Conservation (phyloP, 2,888 invertebrate genomes). For the Agelastica alni region DNA sequence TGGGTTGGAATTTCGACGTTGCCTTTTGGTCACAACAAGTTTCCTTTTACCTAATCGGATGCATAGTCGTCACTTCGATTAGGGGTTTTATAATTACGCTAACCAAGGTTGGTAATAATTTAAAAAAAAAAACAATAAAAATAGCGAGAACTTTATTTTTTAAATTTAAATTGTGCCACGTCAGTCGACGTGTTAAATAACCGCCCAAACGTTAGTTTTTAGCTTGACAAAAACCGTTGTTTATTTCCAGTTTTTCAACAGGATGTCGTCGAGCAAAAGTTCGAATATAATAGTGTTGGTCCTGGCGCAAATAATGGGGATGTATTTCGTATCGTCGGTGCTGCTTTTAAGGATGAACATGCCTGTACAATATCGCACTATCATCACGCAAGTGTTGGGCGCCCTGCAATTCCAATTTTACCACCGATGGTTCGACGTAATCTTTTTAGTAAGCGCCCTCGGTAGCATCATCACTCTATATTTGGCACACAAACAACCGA, state of each 20-base stretch:
- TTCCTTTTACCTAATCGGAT: constrained; percentile 94
- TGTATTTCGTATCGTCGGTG: constrained; percentile 99
- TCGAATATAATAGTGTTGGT: constrained; percentile 97
- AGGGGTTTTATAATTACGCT: constrained; percentile 93
- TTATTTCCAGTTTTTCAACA: constrained; percentile 92
- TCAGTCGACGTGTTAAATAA: neutral
- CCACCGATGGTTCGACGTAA: constrained; percentile 99
- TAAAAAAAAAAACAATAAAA: too few relatives aligned
- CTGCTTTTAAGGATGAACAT: constrained; percentile 98
- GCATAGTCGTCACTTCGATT: constrained; percentile 97
- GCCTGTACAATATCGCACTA: constrained; percentile 95
- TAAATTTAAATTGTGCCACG: too few relatives aligned
- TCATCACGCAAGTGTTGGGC: constrained; percentile 90
- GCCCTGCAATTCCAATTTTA: constrained; percentile 99
- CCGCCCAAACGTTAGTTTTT: neutral
- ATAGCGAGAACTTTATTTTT: too few relatives aligned
- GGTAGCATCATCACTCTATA: constrained; percentile 95
- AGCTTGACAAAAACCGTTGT: too few relatives aligned
- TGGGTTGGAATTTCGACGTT: constrained; percentile 95
- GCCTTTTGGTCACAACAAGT: constrained; percentile 99
- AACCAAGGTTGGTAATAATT: constrained; percentile 82
- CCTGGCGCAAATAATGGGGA: constrained; percentile 98
- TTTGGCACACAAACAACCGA: constrained; percentile 81
- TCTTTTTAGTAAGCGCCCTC: constrained; percentile 94
- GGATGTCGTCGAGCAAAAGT: constrained; percentile 97